Base-by-base conservation (phyloP, 2,888 invertebrate genomes). In the Molanna angustata region DNA sequence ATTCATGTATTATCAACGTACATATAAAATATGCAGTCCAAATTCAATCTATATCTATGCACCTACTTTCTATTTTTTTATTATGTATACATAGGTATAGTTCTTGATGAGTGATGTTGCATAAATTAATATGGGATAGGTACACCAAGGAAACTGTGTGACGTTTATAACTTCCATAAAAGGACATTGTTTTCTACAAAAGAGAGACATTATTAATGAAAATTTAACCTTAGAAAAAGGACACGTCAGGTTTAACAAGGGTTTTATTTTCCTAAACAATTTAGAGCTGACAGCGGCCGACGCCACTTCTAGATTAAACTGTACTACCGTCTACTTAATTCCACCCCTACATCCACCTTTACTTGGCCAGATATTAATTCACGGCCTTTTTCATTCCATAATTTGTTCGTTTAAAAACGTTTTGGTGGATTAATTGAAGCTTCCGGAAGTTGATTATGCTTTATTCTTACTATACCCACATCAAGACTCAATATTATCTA, bases 211-310 rank as follows among this genome's bases (percentile, higher is more conserved):
- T 41, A 41, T 20, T 41, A 41, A 41, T 41, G 43, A 17, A 43
- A 43, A 43, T 43, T 43, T 43, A 41, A 41, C 41, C 41, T 41
- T 41, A 13, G 39, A 41, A 41, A 41, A 20, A 31, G 43, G 43
- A 31, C 43, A 31, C 43, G 31, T 43, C 31, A 16, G n/a, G n/a
- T 17, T 13, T 27, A 31, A 31, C 22, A 31, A 43, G 43, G 43
- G 43, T 43, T 43, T 22, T 22, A 27, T 31, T 43, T 43, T 43
- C 16, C 43, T 16, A 2, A 31, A 14, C 43, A 43, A 43, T 31
- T 27, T 43, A 22, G 21, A 17, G 13, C 41, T 31, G 43, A 43
- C 43, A 31, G 43, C 43, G 43, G 43, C 11, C 31, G 3, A 31
- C 19, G 9, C 27, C 2, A 20, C 13, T 43, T 27, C 11, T n/a